A percentile compares a stretch with the other conserved stretches of the same genome.
These are phyloP conservation scores for Drosophila simulans DNA, from an alignment of 1,140 invertebrate species.

Conservation along the genomic window DNA sequence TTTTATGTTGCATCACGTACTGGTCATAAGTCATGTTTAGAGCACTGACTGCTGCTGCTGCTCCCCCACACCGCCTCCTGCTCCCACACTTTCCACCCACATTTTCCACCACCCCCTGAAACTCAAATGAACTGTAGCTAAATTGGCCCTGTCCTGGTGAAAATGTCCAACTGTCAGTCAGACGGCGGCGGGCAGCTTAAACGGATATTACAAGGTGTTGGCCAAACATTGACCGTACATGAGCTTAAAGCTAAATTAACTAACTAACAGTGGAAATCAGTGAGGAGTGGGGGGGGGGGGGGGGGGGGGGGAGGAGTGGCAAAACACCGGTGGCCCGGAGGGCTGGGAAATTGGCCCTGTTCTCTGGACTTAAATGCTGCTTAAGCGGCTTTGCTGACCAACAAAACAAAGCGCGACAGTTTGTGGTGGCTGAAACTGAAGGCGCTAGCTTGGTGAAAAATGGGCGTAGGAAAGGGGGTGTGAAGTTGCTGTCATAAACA, in stretches of 20 bases:
- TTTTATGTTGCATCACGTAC: slow-evolving; percentile 84
- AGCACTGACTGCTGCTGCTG: slow-evolving; percentile 64
- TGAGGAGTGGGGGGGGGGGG: too few relatives aligned
- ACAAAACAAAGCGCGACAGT: slow-evolving; percentile 31
- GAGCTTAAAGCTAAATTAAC: slow-evolving; percentile 80
- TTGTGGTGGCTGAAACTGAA: neutral
- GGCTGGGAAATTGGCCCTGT: neutral
- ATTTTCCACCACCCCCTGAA: slow-evolving; percentile 3
- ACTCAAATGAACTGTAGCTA: slow-evolving; percentile 81
- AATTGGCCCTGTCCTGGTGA: slow-evolving; percentile 59
- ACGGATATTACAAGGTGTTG: slow-evolving; percentile 84
- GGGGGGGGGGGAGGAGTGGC: too few relatives aligned
- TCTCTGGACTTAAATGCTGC: slow-evolving; percentile 7
- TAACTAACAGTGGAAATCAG: slow-evolving; percentile 31
- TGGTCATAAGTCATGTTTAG: slow-evolving; percentile 84
- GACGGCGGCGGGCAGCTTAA: slow-evolving; percentile 60
- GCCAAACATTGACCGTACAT: slow-evolving; percentile 84
- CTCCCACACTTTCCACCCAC: slow-evolving; percentile 5
- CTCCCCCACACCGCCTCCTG: neutral
- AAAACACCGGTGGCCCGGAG: too few relatives aligned
- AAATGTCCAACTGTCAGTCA: slow-evolving; percentile 72
- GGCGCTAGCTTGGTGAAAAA: neutral
- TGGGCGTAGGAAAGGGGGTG: neutral
- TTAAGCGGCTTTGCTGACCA: slow-evolving; percentile 40
- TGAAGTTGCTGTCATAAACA: too few relatives aligned